These are phyloP conservation scores for Thalassoma bifasciatum DNA, from an alignment of 2,113 vertebrate species.

Conservation along the genomic window DNA sequence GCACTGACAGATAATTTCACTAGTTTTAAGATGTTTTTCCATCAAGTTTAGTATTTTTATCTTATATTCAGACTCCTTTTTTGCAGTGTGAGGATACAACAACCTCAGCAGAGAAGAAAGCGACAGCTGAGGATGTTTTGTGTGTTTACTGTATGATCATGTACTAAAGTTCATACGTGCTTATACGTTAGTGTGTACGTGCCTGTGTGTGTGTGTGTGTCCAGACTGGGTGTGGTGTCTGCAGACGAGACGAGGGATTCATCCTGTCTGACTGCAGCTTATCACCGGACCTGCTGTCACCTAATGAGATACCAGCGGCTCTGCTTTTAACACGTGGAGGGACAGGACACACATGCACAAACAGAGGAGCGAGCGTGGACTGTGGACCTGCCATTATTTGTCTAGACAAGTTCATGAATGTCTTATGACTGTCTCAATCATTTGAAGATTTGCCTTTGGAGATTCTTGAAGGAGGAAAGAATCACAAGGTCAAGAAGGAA, in stretches of 20 bases:
- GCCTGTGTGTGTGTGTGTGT: background rate
- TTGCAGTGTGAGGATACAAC: no score
- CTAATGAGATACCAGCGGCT: conserved; percentile 63
- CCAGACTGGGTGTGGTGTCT: conserved; percentile 49
- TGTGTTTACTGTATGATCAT: conserved; percentile 16
- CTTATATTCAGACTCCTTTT: no score
- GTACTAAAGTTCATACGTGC: conserved; percentile 33
- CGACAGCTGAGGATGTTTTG: conserved; percentile 64
- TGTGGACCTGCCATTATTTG: conserved; percentile 38
- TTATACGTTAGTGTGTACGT: conserved; percentile 8
- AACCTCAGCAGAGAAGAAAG: conserved; percentile 52
- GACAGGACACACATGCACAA: conserved; percentile 19
- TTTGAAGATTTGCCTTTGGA: conserved; percentile 14
- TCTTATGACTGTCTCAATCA: conserved; percentile 30
- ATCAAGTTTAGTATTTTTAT: no score
- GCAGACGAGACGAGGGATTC: conserved; percentile 71
- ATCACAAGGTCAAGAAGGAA: background rate
- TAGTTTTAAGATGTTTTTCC: no score
- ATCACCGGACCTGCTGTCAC: conserved; percentile 69
- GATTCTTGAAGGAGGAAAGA: background rate
- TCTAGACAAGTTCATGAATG: conserved; percentile 43
- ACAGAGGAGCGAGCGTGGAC: conserved; percentile 12
- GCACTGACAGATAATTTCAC: no score
- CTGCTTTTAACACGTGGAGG: conserved; percentile 50
- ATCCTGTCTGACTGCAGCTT: conserved; percentile 74